phyloP scores from a whole-genome alignment of 2,797 vertebrate genomes.

The Pelobates cultripes region DNA sequence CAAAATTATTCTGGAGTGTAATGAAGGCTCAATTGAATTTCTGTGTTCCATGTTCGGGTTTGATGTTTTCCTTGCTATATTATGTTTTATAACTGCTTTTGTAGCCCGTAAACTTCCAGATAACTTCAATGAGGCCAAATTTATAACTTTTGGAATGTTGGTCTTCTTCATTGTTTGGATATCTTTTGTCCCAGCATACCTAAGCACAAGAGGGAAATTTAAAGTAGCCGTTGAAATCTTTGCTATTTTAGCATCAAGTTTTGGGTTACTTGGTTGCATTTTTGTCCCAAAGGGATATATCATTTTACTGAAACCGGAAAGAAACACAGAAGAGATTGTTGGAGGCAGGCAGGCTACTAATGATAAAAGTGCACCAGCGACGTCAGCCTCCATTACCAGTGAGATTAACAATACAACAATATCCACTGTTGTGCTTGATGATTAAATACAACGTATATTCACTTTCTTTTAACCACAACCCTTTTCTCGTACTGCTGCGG shows the following conservation, averaged over 20 bases:
- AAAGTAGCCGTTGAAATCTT: slow-evolving; percentile 90
- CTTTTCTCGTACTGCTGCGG: not conserved
- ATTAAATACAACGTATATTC: slow-evolving; percentile 57
- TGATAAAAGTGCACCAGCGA: slow-evolving; percentile 72
- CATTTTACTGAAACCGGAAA: slow-evolving; percentile 81
- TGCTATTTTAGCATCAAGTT: slow-evolving; percentile 85
- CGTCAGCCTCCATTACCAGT: slow-evolving; percentile 75
- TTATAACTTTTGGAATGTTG: slow-evolving; percentile 84
- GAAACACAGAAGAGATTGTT: slow-evolving; percentile 79
- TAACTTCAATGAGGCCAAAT: slow-evolving; percentile 83
- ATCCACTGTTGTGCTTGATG: slow-evolving; percentile 69
- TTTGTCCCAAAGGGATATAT: slow-evolving; percentile 88
- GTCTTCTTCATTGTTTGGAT: slow-evolving; percentile 89
- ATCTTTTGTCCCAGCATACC: slow-evolving; percentile 85
- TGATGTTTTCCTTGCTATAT: slow-evolving; percentile 78
- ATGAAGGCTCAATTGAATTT: slow-evolving; percentile 80
- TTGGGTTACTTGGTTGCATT: slow-evolving; percentile 81
- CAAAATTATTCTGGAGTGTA: slow-evolving; percentile 86
- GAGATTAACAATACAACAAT: slow-evolving; percentile 67
- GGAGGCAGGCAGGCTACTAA: slow-evolving; percentile 54
- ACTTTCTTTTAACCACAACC: not conserved
- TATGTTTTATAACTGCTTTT: slow-evolving; percentile 81
- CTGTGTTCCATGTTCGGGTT: slow-evolving; percentile 83
- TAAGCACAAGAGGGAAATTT: slow-evolving; percentile 88
- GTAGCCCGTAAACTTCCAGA: slow-evolving; percentile 80